Evolutionary conservation across 2,888 invertebrate species (phyloP).

Genomic region (Caradrina kadenii): DNA sequence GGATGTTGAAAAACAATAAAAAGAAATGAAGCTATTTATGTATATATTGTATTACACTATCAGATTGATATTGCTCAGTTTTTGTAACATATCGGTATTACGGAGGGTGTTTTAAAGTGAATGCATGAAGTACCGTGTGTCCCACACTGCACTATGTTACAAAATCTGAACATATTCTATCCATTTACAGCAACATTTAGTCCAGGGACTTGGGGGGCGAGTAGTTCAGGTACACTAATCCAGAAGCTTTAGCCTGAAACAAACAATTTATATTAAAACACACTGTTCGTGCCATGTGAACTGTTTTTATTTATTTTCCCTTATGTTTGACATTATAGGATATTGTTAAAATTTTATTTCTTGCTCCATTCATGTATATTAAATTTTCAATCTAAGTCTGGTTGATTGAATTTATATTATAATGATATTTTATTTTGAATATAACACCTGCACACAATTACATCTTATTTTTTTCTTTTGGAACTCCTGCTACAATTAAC

Average conservation of each 20-base stretch:
- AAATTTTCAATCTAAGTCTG: too few species aligned
- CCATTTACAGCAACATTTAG: conserved; percentile 70
- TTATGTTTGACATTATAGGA: too few species aligned
- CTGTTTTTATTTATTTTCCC: too few species aligned
- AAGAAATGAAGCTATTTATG: conserved; percentile 36
- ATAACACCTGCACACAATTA: background rate
- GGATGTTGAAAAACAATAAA: conserved; percentile 2
- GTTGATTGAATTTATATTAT: too few species aligned
- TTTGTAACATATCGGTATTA: conserved; percentile 41
- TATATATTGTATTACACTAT: conserved; percentile 60
- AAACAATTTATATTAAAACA: conserved; percentile 28
- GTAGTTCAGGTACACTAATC: conserved; percentile 92
- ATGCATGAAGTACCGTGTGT: background rate
- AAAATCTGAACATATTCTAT: conserved; percentile 44
- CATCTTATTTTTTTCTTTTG: background rate
- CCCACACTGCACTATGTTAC: conserved; percentile 27
- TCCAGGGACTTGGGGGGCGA: conserved; percentile 91
- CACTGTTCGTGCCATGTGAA: too few species aligned
- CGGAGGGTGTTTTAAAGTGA: conserved; percentile 6
- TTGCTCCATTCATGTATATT: too few species aligned
- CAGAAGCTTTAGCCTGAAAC: conserved; percentile 91
- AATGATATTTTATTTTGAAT: too few species aligned
- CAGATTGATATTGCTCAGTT: conserved; percentile 58
- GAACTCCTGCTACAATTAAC: background rate
- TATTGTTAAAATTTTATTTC: too few species aligned